These are phyloP conservation scores for Moxostoma hubbsi DNA, from an alignment of 2,797 vertebrate genomes.

Conservation along the genomic window DNA sequence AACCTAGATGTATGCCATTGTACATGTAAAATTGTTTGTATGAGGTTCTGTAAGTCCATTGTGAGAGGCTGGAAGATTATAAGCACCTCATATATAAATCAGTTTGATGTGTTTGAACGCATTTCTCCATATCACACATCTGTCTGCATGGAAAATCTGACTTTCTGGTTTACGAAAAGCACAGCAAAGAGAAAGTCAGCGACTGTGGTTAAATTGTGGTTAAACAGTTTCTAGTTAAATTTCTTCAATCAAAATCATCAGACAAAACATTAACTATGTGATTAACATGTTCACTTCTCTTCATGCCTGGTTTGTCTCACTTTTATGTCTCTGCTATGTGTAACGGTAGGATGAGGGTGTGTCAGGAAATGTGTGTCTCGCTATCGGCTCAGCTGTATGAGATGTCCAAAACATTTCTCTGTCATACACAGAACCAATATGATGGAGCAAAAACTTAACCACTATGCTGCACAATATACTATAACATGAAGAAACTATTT, in stretches of 20 bases:
- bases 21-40: neutral
- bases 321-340: constrained; percentile 12
- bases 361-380: neutral
- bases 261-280: neutral
- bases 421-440: constrained; percentile 1
- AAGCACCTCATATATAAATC: neutral
- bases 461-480: constrained; percentile 43
- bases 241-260: neutral
- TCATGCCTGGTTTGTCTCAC: constrained; percentile 21
- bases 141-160: constrained; percentile 28
- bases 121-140: neutral
- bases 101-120: constrained; percentile 5
- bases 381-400: constrained; percentile 6
- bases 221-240: neutral
- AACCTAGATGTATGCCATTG: neutral
- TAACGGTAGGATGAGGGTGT: neutral
- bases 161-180: constrained; percentile 51
- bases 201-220: neutral
- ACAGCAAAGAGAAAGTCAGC: constrained; percentile 36
- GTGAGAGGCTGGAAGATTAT: neutral
- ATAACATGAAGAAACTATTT: constrained; percentile 40
- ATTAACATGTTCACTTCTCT: neutral
- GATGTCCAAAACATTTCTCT: neutral
- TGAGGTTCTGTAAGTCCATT: neutral
- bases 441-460: constrained; percentile 23